Percentiles rank a stretch among this genome's conserved stretches.
phyloP scores from a whole-genome alignment of 2,113 vertebrate species.

The Entosphenus tridentatus region DNA sequence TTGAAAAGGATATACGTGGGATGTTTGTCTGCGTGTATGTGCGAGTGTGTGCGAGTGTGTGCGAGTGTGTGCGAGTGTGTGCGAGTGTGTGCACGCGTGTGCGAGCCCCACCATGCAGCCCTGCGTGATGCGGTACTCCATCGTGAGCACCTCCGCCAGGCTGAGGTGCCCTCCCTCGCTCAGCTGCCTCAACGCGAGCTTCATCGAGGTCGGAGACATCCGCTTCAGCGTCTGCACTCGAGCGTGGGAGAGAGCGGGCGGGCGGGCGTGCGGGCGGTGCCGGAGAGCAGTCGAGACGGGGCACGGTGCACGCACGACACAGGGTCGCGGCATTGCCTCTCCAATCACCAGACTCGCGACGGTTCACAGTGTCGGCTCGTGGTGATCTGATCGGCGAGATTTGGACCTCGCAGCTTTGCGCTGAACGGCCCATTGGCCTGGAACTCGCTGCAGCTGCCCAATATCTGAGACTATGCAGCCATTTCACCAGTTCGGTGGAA shows the following conservation, averaged over 20 bases:
- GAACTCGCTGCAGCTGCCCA: no score
- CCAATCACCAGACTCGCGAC: no score
- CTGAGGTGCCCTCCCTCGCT: constrained; percentile 37
- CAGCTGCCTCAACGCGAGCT: constrained; percentile 56
- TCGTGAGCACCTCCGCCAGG: constrained; percentile 46
- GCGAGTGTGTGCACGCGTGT: background rate
- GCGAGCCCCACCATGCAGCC: constrained; percentile 51
- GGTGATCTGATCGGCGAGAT: no score
- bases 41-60: background rate
- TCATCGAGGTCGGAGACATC: constrained; percentile 84
- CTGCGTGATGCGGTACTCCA: constrained; percentile 76
- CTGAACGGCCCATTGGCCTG: no score
- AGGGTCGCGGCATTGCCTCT: no score
- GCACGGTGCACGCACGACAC: no score
- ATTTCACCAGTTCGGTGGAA: no score
- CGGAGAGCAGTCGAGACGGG: background rate
- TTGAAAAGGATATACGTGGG: background rate
- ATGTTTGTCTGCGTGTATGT: background rate
- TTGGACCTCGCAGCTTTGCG: no score
- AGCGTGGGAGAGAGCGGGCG: background rate
- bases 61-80: background rate
- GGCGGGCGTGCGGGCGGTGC: background rate
- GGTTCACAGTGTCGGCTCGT: no score
- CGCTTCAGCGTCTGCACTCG: constrained; percentile 35
- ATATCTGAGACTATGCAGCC: no score